These are phyloP conservation scores for Crocodylus rhombifer DNA, from an alignment of 2,797 vertebrate genomes.

Conservation along the genomic window DNA sequence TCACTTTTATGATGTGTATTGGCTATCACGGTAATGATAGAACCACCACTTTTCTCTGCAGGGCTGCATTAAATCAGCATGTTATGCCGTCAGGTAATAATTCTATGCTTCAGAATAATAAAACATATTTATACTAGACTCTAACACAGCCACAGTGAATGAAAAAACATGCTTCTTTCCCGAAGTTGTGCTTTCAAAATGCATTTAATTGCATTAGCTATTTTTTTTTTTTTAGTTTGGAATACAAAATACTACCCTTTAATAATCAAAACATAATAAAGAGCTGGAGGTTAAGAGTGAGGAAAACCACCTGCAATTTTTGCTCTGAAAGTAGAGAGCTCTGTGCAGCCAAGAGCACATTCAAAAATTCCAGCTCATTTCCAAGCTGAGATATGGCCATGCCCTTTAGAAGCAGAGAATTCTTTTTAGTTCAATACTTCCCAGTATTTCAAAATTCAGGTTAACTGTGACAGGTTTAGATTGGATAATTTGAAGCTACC, in stretches of 20 bases:
- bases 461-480: not conserved
- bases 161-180: conserved; percentile 65
- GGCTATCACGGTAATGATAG: conserved; percentile 77
- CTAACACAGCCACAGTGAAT: conserved; percentile 57
- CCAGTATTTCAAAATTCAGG: not conserved
- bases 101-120: conserved; percentile 76
- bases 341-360: conserved; percentile 15
- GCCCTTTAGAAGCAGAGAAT: conserved; percentile 30
- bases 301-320: conserved; percentile 58
- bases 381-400: conserved; percentile 6
- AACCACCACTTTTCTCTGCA: conserved; percentile 77
- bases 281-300: conserved; percentile 43
- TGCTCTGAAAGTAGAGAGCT: conserved; percentile 31
- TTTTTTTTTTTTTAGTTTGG: conserved; percentile 24
- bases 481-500: not conserved
- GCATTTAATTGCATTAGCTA: conserved; percentile 55
- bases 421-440: not conserved
- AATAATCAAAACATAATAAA: conserved; percentile 17
- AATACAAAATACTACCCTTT: conserved; percentile 27
- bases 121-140: conserved; percentile 73
- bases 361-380: not conserved
- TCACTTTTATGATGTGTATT: conserved; percentile 79
- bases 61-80: conserved; percentile 76
- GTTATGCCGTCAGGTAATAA: conserved; percentile 77
- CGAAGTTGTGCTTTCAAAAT: conserved; percentile 50